Conservation (phyloP, 2,797 vertebrate genomes). For the Paratrypauchen microcephalus region DNA sequence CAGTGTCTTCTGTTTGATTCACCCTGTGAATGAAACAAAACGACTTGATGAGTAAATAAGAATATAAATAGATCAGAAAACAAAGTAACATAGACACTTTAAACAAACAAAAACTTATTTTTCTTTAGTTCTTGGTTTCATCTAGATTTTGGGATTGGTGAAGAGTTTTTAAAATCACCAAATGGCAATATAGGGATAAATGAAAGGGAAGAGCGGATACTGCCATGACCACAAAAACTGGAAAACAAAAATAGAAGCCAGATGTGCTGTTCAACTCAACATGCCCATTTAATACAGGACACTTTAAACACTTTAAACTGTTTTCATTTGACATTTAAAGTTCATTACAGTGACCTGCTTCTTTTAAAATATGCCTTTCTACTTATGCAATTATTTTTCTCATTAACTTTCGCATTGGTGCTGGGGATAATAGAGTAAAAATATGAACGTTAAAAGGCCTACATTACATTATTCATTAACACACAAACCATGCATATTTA, state of each 20-base stretch:
- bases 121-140: not conserved
- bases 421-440: slow-evolving; percentile 5
- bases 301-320: not conserved
- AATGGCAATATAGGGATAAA: not conserved
- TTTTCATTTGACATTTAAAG: not conserved
- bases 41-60: too few species aligned
- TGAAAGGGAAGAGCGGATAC: slow-evolving; percentile 7
- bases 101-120: too few species aligned
- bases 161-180: not conserved
- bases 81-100: too few species aligned
- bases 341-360: not conserved
- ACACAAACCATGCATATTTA: too few species aligned
- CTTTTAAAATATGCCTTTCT: not conserved
- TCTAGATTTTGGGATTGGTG: not conserved
- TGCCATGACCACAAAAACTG: slow-evolving; percentile 28
- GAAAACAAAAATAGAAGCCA: slow-evolving; percentile 31
- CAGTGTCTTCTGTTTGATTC: too few species aligned
- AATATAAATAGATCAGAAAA: too few species aligned
- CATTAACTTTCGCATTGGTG: slow-evolving; percentile 23
- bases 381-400: slow-evolving; percentile 17
- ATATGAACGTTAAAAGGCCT: too few species aligned
- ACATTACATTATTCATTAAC: too few species aligned
- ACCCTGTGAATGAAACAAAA: too few species aligned
- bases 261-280: slow-evolving; percentile 30
- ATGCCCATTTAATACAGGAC: not conserved